Evolutionary conservation across 2,888 invertebrate species (phyloP).

Genomic region (Nebria brevicollis): DNA sequence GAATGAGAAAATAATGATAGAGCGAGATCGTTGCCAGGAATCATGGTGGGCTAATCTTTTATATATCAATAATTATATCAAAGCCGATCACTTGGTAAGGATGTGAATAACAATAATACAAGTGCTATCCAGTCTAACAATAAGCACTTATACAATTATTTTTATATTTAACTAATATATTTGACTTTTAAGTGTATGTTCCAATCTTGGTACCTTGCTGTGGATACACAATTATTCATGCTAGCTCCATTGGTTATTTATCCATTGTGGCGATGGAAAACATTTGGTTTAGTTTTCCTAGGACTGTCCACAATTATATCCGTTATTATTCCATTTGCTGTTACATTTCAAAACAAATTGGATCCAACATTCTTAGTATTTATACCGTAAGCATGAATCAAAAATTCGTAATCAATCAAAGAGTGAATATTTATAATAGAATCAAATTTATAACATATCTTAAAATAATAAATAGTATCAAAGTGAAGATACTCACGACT

Average conservation of each 20-base stretch:
- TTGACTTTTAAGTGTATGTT: constrained; percentile 72
- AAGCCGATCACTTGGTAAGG: constrained; percentile 70
- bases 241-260: constrained; percentile 68
- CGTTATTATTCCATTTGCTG: constrained; percentile 66
- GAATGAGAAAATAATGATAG: constrained; percentile 68
- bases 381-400: constrained; percentile 69
- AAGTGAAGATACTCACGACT: too few relatives aligned
- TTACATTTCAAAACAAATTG: constrained; percentile 69
- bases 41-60: constrained; percentile 81
- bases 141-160: constrained; percentile 39
- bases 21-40: constrained; percentile 70
- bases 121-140: too few relatives aligned
- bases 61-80: constrained; percentile 79
- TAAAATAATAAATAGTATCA: too few relatives aligned
- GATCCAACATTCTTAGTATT: constrained; percentile 77
- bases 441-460: too few relatives aligned
- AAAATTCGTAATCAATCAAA: not conserved
- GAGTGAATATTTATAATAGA: too few relatives aligned
- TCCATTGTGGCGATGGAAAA: constrained; percentile 73
- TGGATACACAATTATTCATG: constrained; percentile 24
- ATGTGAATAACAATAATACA: constrained; percentile 28
- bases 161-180: constrained; percentile 60
- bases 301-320: constrained; percentile 65
- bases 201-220: constrained; percentile 27
- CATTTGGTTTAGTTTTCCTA: constrained; percentile 68